Evolutionary conservation across 2,113 vertebrate species (phyloP).

Genomic region (Saccopteryx leptura): DNA sequence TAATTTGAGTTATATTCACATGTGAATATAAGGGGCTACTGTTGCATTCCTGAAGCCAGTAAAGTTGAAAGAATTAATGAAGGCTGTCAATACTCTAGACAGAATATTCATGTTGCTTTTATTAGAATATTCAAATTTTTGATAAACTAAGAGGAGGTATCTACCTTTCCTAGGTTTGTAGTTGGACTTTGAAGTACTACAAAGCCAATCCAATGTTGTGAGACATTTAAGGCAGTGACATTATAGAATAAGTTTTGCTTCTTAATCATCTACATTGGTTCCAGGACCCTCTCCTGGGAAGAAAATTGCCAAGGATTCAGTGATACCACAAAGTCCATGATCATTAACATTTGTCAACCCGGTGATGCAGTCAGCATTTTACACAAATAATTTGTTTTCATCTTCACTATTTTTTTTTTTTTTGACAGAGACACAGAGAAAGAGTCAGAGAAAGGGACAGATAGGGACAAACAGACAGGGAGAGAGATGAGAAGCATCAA

Average conservation of each 20-base stretch:
- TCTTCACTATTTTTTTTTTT: background rate
- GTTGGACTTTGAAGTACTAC: background rate
- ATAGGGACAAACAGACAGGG: too few species aligned
- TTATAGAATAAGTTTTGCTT: background rate
- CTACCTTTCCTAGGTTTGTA: conserved; percentile 42
- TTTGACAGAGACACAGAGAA: background rate
- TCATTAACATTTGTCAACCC: background rate
- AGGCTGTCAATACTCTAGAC: background rate
- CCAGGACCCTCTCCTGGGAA: background rate
- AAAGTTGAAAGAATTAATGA: conserved; percentile 25
- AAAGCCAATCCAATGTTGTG: conserved; percentile 32
- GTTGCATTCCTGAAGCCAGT: background rate
- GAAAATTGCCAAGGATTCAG: conserved; percentile 23
- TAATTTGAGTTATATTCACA: conserved; percentile 51
- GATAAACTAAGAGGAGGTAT: conserved; percentile 29
- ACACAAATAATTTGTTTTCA: background rate
- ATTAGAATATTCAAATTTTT: conserved; percentile 23
- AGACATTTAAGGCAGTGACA: conserved; percentile 56
- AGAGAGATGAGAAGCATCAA: background rate
- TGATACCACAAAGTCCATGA: background rate
- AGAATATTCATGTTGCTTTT: background rate
- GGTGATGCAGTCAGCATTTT: background rate
- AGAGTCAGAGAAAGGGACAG: background rate
- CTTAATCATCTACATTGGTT: background rate
- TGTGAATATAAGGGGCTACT: conserved; percentile 51